A percentile compares a stretch with the other conserved stretches of the same genome.
These are phyloP conservation scores for Tachina lurida DNA, from an alignment of 2,888 invertebrate species.

Conservation along the genomic window DNA sequence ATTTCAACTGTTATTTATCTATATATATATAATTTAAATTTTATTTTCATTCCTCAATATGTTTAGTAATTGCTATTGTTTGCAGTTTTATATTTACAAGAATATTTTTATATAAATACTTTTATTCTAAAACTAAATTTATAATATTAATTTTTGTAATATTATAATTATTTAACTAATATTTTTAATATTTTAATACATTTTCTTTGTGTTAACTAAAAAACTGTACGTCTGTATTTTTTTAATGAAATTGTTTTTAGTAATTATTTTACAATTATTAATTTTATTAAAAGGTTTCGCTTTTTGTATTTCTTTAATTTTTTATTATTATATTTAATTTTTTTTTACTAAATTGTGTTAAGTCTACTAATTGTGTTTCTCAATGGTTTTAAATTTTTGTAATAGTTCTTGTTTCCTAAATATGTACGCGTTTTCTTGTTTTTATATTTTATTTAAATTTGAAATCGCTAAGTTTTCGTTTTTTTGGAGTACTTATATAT, in stretches of 20 bases:
- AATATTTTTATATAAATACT: slow-evolving; percentile 33
- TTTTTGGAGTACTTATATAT: slow-evolving; percentile 20
- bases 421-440: slow-evolving; percentile 66
- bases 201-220: slow-evolving; percentile 69
- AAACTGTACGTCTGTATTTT: slow-evolving; percentile 58
- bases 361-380: slow-evolving; percentile 73
- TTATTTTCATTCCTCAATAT: slow-evolving; percentile 74
- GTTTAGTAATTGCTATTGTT: slow-evolving; percentile 80
- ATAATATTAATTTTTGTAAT: slow-evolving; percentile 29
- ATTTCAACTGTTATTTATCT: slow-evolving; percentile 49
- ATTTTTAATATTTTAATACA: slow-evolving; percentile 31
- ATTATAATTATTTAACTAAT: slow-evolving; percentile 63
- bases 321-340: slow-evolving; percentile 21
- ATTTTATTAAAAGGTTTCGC: slow-evolving; percentile 43
- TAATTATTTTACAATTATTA: slow-evolving; percentile 63
- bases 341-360: slow-evolving; percentile 68
- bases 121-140: slow-evolving; percentile 62
- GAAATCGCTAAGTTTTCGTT: slow-evolving; percentile 71
- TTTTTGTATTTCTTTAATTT: slow-evolving; percentile 1
- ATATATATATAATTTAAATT: slow-evolving; percentile 34
- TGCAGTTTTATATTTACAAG: slow-evolving; percentile 69
- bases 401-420: slow-evolving; percentile 64
- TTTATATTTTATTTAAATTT: slow-evolving; percentile 60
- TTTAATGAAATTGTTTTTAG: slow-evolving; percentile 40
- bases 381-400: slow-evolving; percentile 35